Base-by-base conservation (phyloP, 2,113 vertebrate species). In the Laterallus jamaicensis region DNA sequence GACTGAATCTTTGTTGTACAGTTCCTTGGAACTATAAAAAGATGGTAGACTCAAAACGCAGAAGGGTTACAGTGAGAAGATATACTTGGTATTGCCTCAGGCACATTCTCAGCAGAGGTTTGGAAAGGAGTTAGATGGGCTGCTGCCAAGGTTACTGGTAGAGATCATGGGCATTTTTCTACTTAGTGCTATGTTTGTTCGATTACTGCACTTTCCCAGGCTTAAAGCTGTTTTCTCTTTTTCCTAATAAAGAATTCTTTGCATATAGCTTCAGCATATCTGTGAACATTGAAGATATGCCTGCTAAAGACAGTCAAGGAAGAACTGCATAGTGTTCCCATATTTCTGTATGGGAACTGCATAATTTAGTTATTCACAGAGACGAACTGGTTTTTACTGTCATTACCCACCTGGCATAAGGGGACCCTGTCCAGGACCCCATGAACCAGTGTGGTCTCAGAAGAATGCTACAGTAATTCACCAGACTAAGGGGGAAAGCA, bases 51-150 rank as follows among this genome's bases (percentile, higher is more conserved):
- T 71, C 32, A 4, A 74, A 92, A 28, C 52, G 39, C 25, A 78
- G 5, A 18, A 35, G 15, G 32, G 47, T 70, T 74, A 32, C 6
- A 92, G 40, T 1, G 2, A 89, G 73, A 67, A 92, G 71, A 62
- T 80, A 54, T 11, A 25, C 24, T 82, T 21, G 28, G 58, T 82
- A 54, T 66, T 92, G 54, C 44, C 40, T 74, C 50, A 66, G 55
- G 31, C 9, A 3, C 9, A 6, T 80, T 91, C 60, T 93, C 63
- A 86, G 75, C 44, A 88, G 58, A 84, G 42, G 10, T 75, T 87
- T 90, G 92, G 66, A 55, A 95, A 84, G 70, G 49, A 93, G 74
- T 16, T 96, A 29, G 14, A 56, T 87, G 78, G 55, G 82, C 10
- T 66, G 39, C 29, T 86, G 90, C 39, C 82, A 90, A 79, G 76